Percentiles rank a stretch among this genome's conserved stretches.
These are phyloP conservation scores for Plumapathes pennacea DNA, from an alignment of 92 coral and sea anemone genomes.

Conservation along the genomic window DNA sequence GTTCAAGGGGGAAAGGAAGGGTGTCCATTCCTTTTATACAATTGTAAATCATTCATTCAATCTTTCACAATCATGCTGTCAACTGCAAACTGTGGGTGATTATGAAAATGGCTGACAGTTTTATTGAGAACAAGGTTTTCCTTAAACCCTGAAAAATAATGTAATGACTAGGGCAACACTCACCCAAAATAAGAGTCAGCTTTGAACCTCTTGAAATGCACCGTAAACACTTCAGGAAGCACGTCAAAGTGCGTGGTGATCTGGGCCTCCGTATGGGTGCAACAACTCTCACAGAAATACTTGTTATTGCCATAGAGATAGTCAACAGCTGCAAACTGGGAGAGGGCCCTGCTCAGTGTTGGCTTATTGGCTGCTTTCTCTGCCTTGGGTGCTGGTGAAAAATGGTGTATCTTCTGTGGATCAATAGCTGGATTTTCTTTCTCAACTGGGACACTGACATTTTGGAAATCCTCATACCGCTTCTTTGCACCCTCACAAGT, in stretches of 20 bases:
- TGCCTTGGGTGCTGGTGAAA: constrained; percentile 84
- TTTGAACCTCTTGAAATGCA: constrained; percentile 92
- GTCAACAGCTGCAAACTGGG: constrained; percentile 95
- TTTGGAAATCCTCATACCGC: constrained; percentile 86
- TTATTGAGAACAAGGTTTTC: no score
- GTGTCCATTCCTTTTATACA: no score
- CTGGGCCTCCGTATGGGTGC: constrained; percentile 86
- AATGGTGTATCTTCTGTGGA: constrained; percentile 38
- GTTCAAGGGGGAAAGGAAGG: no score
- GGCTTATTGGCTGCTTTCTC: constrained; percentile 22
- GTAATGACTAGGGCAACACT: no score
- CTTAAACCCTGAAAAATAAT: no score
- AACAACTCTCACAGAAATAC: constrained; percentile 92
- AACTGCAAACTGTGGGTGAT: not conserved
- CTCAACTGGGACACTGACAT: constrained; percentile 94
- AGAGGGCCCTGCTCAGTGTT: constrained; percentile 85
- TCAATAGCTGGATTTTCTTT: constrained; percentile 49
- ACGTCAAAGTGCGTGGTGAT: constrained; percentile 88
- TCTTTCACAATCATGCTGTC: no score
- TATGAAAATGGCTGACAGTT: no score
- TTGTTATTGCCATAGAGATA: constrained; percentile 85
- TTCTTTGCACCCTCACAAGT: constrained; percentile 87
- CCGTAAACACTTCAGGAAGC: constrained; percentile 79
- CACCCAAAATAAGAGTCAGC: constrained; percentile 74
- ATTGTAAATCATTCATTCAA: no score